Base-by-base conservation (phyloP, 2,113 vertebrate genomes). In the Verasper variegatus region DNA sequence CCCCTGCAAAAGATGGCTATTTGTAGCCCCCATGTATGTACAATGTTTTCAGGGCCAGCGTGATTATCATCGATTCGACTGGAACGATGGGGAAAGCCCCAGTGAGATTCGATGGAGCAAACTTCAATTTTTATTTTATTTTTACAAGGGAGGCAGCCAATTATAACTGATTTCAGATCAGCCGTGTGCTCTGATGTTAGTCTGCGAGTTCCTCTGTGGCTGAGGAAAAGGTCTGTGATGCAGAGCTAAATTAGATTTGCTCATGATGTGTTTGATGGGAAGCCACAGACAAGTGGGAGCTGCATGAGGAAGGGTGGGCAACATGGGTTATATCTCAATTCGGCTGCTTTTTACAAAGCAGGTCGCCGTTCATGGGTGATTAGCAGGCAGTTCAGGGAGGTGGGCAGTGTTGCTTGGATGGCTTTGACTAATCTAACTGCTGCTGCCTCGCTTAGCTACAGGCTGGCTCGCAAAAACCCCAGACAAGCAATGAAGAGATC, bases 321-420 rank as follows among this genome's bases (percentile, higher is more conserved):
- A 76, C 61, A 40, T 65, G 82, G 71, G 66, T 82, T 82, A 78
- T 83, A 78, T 83, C 73, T 82, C 76, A 78, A 78, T 83, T 83
- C 77, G 78, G 51, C 63, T 89, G 52, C 56, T 82, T 86, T 88
- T 79, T 68, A 81, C 71, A 20, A 72, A 83, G 81, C 74, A 78
- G 78, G 59, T 86, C 83, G 59, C 68, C 82, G 85, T 85, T 83
- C 75, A 90, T 73, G 85, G 81, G 79, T 78, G 59, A 86, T 89
- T 86, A 89, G 86, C 59, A 80, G 74, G 82, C 85, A 87, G 69
- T 87, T 77, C 78, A 91, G 83, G 70, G 76, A 80, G 77, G 78
- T 81, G 71, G 82, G 79, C 79, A 83, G 76, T 77, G 80, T 68
- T 87, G 81, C 82, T 83, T 68, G 80, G 68, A 76, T 81, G 79